Conservation (phyloP, 2,888 invertebrate species). For the Troides aeacus region DNA sequence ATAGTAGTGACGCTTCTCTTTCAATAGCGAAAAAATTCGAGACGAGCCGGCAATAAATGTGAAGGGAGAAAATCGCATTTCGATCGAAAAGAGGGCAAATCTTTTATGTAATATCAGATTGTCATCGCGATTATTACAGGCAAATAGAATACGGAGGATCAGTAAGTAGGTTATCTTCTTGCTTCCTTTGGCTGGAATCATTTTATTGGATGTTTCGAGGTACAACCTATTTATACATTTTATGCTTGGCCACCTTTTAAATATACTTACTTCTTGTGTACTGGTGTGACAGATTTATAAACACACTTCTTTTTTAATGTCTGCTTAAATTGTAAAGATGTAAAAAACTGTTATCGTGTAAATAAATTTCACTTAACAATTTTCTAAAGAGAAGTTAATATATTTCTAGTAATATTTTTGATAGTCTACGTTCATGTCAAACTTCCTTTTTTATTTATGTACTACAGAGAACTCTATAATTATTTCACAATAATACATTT, state of each 20-base stretch:
- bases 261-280: conserved; percentile 26
- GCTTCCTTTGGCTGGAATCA: conserved; percentile 74
- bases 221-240: conserved; percentile 40
- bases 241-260: conserved; percentile 39
- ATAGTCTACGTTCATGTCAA: neutral
- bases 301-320: neutral
- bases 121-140: conserved; percentile 81
- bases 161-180: conserved; percentile 78
- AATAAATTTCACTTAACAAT: neutral
- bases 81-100: conserved; percentile 78
- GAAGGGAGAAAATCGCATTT: conserved; percentile 79
- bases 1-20: conserved; percentile 65
- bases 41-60: conserved; percentile 73
- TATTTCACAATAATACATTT: neutral
- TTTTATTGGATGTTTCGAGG: conserved; percentile 71
- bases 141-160: conserved; percentile 79
- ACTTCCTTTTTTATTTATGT: neutral
- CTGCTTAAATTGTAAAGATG: neutral
- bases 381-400: neutral
- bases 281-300: neutral
- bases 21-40: conserved; percentile 73
- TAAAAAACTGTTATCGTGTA: neutral
- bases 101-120: conserved; percentile 81
- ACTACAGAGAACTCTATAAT: neutral
- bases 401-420: neutral